Conservation (phyloP, 2,888 invertebrate species). For the Teinopalpus imperialis region DNA sequence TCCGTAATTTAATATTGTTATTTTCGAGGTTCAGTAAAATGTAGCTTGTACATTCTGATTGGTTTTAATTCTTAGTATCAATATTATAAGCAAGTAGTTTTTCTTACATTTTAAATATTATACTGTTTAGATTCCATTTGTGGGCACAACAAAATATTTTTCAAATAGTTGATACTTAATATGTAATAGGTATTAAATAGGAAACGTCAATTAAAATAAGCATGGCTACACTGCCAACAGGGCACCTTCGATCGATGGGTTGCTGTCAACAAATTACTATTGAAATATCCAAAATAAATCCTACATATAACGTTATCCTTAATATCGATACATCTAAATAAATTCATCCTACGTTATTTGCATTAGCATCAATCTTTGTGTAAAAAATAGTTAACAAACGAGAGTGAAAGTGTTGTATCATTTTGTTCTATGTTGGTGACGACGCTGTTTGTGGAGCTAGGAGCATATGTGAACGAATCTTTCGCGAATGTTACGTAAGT, state of each 20-base stretch:
- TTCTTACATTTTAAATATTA: too few species aligned
- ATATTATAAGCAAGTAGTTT: too few species aligned
- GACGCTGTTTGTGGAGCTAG: slow-evolving; percentile 53
- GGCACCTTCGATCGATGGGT: slow-evolving; percentile 81
- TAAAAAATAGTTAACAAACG: slow-evolving; percentile 31
- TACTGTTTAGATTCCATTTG: too few species aligned
- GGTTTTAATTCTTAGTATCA: too few species aligned
- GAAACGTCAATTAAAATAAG: slow-evolving; percentile 28
- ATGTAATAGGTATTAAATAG: neutral
- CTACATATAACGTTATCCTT: slow-evolving; percentile 19
- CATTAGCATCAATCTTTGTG: slow-evolving; percentile 15
- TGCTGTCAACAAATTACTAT: slow-evolving; percentile 69
- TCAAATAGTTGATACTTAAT: neutral
- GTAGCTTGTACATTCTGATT: too few species aligned
- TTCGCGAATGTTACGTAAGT: slow-evolving; percentile 76
- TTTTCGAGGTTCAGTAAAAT: too few species aligned
- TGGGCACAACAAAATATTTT: too few species aligned
- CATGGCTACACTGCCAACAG: slow-evolving; percentile 77
- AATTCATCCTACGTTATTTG: neutral
- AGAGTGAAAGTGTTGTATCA: slow-evolving; percentile 69
- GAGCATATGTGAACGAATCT: slow-evolving; percentile 63
- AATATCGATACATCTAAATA: neutral
- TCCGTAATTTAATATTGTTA: too few species aligned
- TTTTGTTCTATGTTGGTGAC: slow-evolving; percentile 64
- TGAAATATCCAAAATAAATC: slow-evolving; percentile 53